Percentiles rank a stretch among this genome's conserved stretches.
Evolutionary conservation across 2,113 vertebrate species (phyloP).

Genomic region (Bungarus multicinctus): DNA sequence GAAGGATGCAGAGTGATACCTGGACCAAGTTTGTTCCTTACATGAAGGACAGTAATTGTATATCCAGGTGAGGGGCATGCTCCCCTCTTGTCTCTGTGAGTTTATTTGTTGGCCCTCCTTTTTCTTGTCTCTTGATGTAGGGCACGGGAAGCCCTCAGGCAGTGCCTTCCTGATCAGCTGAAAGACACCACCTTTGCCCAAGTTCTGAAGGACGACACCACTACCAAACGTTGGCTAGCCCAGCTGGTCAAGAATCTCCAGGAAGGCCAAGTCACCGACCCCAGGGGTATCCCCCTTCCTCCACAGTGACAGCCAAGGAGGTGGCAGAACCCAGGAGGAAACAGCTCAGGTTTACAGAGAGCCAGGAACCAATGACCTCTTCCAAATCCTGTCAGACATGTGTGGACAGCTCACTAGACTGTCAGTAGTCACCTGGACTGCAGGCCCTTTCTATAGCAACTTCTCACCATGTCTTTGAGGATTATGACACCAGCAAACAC

Average conservation of each 20-base stretch:
- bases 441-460: conserved; percentile 78
- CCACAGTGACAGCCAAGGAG: conserved; percentile 78
- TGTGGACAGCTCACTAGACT: conserved; percentile 44
- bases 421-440: conserved; percentile 62
- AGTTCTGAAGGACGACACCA: conserved; percentile 98
- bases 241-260: conserved; percentile 98
- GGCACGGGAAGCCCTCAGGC: too few relatives aligned
- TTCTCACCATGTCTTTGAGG: conserved; percentile 58
- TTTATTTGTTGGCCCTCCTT: conserved; percentile 74
- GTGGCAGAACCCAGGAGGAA: conserved; percentile 57
- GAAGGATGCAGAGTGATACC: not conserved
- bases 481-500: conserved; percentile 72
- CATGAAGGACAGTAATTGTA: not conserved
- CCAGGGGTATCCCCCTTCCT: conserved; percentile 88
- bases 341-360: conserved; percentile 74
- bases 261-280: conserved; percentile 83
- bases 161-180: conserved; percentile 96
- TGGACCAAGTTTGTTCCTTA: not conserved
- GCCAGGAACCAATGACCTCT: conserved; percentile 71
- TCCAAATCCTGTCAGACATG: conserved; percentile 40
- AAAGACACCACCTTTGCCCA: conserved; percentile 97
- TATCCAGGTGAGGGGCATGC: conserved; percentile 41
- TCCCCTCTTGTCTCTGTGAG: conserved; percentile 63
- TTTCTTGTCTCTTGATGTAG: conserved; percentile 77
- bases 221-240: conserved; percentile 98